Conservation (phyloP, 2,888 invertebrate genomes). For the Drosophila tripunctata region DNA sequence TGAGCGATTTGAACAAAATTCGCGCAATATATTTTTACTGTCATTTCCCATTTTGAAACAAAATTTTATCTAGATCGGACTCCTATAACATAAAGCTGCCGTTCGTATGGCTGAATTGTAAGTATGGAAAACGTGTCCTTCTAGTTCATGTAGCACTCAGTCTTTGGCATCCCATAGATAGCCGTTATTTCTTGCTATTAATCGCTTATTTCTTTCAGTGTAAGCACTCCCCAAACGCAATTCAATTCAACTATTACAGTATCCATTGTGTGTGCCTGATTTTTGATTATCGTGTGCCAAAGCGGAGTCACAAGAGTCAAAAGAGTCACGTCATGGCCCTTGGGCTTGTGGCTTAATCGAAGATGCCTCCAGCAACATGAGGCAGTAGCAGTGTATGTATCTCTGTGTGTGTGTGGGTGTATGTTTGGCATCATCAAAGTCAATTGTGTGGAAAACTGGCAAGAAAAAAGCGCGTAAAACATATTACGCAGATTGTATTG, state of each 20-base stretch:
- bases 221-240: constrained; percentile 56
- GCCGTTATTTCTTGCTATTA: no score
- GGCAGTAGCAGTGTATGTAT: constrained; percentile 1
- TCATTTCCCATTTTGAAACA: no score
- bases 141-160: no score
- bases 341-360: constrained; percentile 67
- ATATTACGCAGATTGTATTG: constrained; percentile 78
- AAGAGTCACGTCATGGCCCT: constrained; percentile 73
- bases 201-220: background rate
- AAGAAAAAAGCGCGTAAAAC: constrained; percentile 69
- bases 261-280: constrained; percentile 71
- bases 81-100: no score
- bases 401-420: background rate
- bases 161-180: no score
- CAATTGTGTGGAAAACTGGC: constrained; percentile 83
- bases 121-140: no score
- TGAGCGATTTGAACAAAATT: no score
- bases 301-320: constrained; percentile 30
- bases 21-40: no score
- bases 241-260: constrained; percentile 76
- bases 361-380: constrained; percentile 44
- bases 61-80: no score
- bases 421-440: constrained; percentile 77
- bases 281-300: constrained; percentile 67
- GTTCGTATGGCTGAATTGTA: no score